Evolutionary conservation across 2,888 invertebrate species (phyloP).

Genomic region (Catonia carolina): DNA sequence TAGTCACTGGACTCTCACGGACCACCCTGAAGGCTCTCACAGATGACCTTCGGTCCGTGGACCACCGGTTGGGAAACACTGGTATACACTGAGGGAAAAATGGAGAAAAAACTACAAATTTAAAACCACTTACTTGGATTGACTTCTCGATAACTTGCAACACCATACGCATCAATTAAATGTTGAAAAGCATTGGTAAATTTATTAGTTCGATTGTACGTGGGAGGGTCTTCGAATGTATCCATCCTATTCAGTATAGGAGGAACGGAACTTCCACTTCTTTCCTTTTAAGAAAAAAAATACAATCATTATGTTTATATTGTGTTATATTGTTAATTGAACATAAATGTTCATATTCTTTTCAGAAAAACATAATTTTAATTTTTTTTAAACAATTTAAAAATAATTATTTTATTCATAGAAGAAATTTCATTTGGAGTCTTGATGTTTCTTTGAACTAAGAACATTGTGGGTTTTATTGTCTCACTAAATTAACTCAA

Average conservation of each 20-base stretch:
- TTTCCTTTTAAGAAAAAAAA: conserved; percentile 54
- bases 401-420: no score
- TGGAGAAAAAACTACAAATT: no score
- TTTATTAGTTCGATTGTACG: conserved; percentile 93
- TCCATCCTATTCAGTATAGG: conserved; percentile 95
- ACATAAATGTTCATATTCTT: neutral
- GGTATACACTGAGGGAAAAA: no score
- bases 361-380: conserved; percentile 1
- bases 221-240: conserved; percentile 83
- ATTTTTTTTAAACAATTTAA: no score
- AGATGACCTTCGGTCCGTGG: no score
- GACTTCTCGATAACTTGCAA: conserved; percentile 92
- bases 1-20: no score
- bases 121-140: conserved; percentile 67
- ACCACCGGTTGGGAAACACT: no score
- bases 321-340: neutral
- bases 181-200: conserved; percentile 93
- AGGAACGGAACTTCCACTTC: conserved; percentile 89
- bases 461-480: no score
- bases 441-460: no score
- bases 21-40: no score
- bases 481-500: no score
- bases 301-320: neutral
- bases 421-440: no score
- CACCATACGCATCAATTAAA: conserved; percentile 93